A percentile compares a stretch with the other conserved stretches of the same genome.
These are phyloP conservation scores for Mimachlamys varia DNA, from an alignment of 2,888 invertebrate genomes.

Conservation along the genomic window DNA sequence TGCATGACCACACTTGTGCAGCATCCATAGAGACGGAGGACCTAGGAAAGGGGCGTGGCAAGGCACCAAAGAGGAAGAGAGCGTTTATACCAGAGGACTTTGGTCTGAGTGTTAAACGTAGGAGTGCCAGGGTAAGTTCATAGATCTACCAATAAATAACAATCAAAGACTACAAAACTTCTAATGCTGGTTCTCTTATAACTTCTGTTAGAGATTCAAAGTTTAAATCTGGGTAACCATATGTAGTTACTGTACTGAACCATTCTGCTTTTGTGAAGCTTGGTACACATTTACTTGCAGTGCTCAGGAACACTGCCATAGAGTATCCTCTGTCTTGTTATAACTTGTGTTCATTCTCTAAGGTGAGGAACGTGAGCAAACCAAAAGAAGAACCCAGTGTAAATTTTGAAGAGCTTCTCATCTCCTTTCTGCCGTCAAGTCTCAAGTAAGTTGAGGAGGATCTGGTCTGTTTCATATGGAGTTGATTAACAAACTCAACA, in stretches of 20 bases:
- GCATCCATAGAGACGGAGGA: conserved; percentile 54
- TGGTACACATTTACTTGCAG: too few species aligned
- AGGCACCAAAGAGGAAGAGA: conserved; percentile 58
- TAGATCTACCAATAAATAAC: too few species aligned
- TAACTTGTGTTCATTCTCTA: conserved; percentile 34
- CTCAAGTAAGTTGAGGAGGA: conserved; percentile 64
- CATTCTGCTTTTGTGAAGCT: too few species aligned
- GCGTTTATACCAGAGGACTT: conserved; percentile 56
- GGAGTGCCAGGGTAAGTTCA: conserved; percentile 74
- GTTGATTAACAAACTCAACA: not conserved
- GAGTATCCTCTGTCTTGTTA: too few species aligned
- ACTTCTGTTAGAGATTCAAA: too few species aligned
- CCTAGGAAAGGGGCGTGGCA: conserved; percentile 51
- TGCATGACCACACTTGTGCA: conserved; percentile 37
- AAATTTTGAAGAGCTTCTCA: conserved; percentile 79
- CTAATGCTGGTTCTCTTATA: too few species aligned
- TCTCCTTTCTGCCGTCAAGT: conserved; percentile 78
- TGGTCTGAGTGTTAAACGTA: conserved; percentile 64
- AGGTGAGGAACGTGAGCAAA: conserved; percentile 71
- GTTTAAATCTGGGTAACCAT: too few species aligned
- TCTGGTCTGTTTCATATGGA: not conserved
- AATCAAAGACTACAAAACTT: too few species aligned
- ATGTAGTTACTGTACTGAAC: too few species aligned
- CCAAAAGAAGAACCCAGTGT: conserved; percentile 77
- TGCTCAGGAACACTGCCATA: too few species aligned